phyloP scores from a whole-genome alignment of 1,140 invertebrate species.

The Artemia franciscana region DNA sequence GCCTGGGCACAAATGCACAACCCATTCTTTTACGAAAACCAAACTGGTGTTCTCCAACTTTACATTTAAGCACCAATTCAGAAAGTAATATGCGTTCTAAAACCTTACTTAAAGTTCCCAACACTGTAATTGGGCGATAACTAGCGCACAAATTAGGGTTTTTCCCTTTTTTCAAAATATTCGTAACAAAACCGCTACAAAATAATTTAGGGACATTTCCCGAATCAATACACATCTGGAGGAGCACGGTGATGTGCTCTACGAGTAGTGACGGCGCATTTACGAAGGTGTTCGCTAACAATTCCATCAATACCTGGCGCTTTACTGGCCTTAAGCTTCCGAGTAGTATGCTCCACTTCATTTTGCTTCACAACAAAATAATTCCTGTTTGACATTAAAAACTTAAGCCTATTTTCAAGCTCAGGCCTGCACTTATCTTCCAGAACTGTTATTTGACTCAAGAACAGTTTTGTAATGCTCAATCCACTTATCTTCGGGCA shows the following conservation, averaged over 20 bases:
- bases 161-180: neutral
- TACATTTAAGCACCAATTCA: no score
- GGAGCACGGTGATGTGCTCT: neutral
- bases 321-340: no score
- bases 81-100: no score
- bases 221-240: neutral
- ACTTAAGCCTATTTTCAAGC: neutral
- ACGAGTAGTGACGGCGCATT: neutral
- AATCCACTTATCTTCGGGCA: no score
- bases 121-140: neutral
- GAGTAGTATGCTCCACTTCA: no score
- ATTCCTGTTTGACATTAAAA: neutral
- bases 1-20: no score
- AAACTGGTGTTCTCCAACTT: no score
- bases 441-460: no score
- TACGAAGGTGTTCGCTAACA: neutral
- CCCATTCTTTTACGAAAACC: no score
- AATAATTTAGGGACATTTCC: neutral
- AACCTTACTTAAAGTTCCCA: no score
- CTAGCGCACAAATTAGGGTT: neutral
- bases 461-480: no score
- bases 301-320: no score
- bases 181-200: neutral
- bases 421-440: neutral
- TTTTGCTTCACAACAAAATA: neutral